A percentile compares a stretch with the other conserved stretches of the same genome.
Evolutionary conservation across 2,888 invertebrate species (phyloP).

Genomic region (Caenorhabditis sp.): DNA sequence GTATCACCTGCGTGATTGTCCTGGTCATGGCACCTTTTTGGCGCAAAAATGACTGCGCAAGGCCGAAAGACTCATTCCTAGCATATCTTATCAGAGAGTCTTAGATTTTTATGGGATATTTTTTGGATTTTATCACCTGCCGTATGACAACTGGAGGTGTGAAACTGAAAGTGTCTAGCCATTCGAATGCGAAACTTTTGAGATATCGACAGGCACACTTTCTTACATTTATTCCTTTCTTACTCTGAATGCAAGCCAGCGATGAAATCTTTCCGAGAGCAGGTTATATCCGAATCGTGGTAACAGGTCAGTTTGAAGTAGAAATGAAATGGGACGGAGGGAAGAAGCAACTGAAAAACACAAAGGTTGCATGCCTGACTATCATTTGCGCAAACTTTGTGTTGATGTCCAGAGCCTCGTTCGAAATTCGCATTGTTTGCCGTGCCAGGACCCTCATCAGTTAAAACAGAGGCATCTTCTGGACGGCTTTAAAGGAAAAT

Average conservation of each 20-base stretch:
- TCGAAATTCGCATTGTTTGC: slow-evolving; percentile 11
- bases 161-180: slow-evolving; percentile 14
- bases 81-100: not conserved
- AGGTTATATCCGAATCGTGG: slow-evolving; percentile 20
- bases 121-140: slow-evolving; percentile 41
- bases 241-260: not conserved
- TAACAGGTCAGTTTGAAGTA: slow-evolving; percentile 31
- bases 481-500: not conserved
- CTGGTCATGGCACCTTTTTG: slow-evolving; percentile 16
- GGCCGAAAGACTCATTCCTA: not conserved
- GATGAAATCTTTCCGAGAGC: slow-evolving; percentile 21
- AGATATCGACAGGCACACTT: not conserved
- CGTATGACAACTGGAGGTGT: not conserved
- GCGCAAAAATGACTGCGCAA: slow-evolving; percentile 32
- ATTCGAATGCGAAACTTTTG: not conserved
- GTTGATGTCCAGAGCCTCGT: slow-evolving; percentile 19
- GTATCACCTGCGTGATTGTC: slow-evolving; percentile 21
- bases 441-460: not conserved
- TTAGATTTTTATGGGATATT: slow-evolving; percentile 5
- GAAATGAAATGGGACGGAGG: not conserved
- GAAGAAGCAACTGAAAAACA: not conserved
- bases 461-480: too few relatives aligned
- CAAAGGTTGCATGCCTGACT: slow-evolving; percentile 56
- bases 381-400: slow-evolving; percentile 45
- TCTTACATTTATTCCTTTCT: not conserved